These are phyloP conservation scores for Drosophila melanosoma DNA, from an alignment of 2,888 invertebrate genomes.

Conservation along the genomic window DNA sequence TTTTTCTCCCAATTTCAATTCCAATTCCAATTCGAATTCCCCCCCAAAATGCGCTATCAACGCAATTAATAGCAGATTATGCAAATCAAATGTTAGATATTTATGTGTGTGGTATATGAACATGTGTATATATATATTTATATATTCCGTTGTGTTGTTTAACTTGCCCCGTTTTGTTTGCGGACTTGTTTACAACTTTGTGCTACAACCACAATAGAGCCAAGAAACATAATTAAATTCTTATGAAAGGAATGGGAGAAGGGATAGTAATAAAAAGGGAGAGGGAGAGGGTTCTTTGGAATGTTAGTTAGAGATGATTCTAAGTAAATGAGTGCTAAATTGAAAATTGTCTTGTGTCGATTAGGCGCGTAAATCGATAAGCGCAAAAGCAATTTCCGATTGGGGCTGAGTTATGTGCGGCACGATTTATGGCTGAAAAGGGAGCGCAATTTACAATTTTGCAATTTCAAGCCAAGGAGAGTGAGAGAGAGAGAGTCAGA, in stretches of 20 bases:
- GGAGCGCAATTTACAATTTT: slow-evolving; percentile 63
- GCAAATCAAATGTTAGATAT: slow-evolving; percentile 70
- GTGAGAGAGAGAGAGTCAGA: slow-evolving; percentile 21
- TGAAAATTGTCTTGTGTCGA: slow-evolving; percentile 70
- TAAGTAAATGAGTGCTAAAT: slow-evolving; percentile 67
- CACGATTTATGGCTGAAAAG: slow-evolving; percentile 71
- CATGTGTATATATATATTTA: slow-evolving; percentile 43
- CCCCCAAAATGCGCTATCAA: slow-evolving; percentile 60
- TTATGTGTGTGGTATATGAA: slow-evolving; percentile 48
- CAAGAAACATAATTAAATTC: slow-evolving; percentile 46
- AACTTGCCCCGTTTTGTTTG: slow-evolving; percentile 39
- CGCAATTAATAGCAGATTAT: slow-evolving; percentile 83
- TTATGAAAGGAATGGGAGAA: background rate
- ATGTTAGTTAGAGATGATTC: slow-evolving; percentile 19
- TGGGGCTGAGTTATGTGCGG: slow-evolving; percentile 73
- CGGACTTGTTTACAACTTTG: slow-evolving; percentile 25
- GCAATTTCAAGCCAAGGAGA: slow-evolving; percentile 42
- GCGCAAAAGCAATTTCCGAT: slow-evolving; percentile 78
- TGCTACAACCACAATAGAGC: background rate
- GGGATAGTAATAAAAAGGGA: background rate
- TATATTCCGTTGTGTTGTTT: slow-evolving; percentile 10
- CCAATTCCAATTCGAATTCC: background rate
- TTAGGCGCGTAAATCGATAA: slow-evolving; percentile 78
- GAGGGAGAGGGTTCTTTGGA: slow-evolving; percentile 2
- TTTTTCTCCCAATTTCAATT: slow-evolving; percentile 43